Percentiles rank a stretch among this genome's conserved stretches.
Conservation (phyloP, 2,797 vertebrate genomes). For the Sciurus vulgaris region DNA sequence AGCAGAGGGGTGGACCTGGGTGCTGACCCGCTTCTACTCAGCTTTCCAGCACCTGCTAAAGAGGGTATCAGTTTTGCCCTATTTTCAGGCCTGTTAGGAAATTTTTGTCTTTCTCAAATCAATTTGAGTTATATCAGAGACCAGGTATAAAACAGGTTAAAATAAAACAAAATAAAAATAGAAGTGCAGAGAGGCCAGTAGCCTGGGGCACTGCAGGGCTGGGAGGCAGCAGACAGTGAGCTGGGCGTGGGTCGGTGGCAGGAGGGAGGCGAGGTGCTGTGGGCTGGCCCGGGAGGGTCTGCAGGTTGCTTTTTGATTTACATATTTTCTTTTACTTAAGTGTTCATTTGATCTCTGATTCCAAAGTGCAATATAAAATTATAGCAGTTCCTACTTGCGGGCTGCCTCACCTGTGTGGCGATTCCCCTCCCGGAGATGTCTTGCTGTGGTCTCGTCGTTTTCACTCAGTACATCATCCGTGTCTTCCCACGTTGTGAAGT, state of each 20-base stretch:
- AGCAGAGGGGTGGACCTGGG: neutral
- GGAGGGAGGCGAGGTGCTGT: neutral
- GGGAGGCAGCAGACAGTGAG: neutral
- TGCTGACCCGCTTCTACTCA: neutral
- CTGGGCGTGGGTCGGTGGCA: neutral
- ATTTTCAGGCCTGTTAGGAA: neutral
- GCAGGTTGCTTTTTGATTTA: neutral
- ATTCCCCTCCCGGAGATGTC: neutral
- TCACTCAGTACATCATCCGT: neutral
- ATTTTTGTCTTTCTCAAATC: constrained; percentile 40
- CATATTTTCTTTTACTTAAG: neutral
- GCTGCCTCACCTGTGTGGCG: neutral
- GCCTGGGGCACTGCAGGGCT: neutral
- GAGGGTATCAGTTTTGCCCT: neutral
- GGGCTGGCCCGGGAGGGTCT: neutral
- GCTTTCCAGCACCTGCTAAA: neutral
- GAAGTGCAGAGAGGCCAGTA: neutral
- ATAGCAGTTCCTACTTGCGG: constrained; percentile 12
- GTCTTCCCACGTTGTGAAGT: neutral
- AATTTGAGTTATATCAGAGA: neutral
- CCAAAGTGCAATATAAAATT: neutral
- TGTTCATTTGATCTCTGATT: constrained; percentile 34
- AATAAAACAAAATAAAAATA: neutral
- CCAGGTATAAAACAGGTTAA: neutral
- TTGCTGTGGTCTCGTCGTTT: neutral